phyloP scores from a whole-genome alignment of 2,797 vertebrate species.

The Gadopsis bispinosus region DNA sequence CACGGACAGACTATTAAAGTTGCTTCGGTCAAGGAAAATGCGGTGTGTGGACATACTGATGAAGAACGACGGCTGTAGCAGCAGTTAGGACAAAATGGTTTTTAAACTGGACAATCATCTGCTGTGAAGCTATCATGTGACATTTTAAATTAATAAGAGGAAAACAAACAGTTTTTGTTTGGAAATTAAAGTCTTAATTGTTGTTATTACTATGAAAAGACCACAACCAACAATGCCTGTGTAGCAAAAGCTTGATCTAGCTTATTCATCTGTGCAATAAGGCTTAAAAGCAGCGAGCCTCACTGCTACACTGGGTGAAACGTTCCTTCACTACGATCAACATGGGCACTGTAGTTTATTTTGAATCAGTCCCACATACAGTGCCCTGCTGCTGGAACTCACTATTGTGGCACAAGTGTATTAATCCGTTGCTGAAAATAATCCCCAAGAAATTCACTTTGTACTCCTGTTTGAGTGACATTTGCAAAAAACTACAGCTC shows the following conservation, averaged over 20 bases:
- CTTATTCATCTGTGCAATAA: background rate
- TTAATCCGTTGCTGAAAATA: background rate
- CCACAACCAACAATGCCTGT: background rate
- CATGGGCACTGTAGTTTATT: background rate
- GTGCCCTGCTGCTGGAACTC: background rate
- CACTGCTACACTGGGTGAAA: background rate
- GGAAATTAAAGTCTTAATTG: background rate
- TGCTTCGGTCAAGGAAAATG: conserved; percentile 21
- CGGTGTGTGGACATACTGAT: background rate
- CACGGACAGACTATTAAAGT: conserved; percentile 57
- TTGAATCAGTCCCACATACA: background rate
- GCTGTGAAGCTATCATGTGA: background rate
- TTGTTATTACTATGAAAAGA: conserved; percentile 5
- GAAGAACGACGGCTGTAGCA: background rate
- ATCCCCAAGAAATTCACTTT: background rate
- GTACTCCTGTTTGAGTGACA: background rate
- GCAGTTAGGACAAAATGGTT: background rate
- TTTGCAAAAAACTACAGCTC: background rate
- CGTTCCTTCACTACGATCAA: background rate
- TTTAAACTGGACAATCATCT: background rate
- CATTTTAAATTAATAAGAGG: background rate
- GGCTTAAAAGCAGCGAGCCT: background rate
- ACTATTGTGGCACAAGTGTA: background rate
- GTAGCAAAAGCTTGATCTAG: background rate
- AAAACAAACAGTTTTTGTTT: background rate